Evolutionary conservation across 2,797 vertebrate species (phyloP), one percentile per base, ranked within the genome.

Genomic region (Sebastes trivittatus): DNA sequence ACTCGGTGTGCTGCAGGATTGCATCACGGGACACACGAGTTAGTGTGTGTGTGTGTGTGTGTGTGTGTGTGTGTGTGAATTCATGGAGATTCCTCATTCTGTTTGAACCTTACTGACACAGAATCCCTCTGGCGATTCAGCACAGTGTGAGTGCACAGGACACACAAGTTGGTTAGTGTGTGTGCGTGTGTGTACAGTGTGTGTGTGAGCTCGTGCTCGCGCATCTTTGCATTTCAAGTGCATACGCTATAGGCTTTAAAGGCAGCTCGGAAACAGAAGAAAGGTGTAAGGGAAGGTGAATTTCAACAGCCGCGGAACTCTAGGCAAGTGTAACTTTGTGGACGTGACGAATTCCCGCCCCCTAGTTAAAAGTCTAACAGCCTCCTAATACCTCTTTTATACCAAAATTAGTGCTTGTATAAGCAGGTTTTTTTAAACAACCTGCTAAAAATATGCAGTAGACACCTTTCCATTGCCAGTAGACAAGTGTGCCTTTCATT

Each of bases 31-130:
- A 82, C 63, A 75, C 38, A 56, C 20, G 23, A 34, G 62, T 70
- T 11, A 25, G 42, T 63, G 63, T 72, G 74, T 38, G 27, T 71
- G 34, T 30, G 29, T 30, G 56, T 36, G 58, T 64, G 72, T 34
- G 27, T 27, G 27, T 27, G 29, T 62, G 65, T 59, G 65, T 36
- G 52, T 64, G 62, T 54, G 71, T 58, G 78, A 83, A 83, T 81
- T 77, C 87, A 88, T 88, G 81, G 81, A 83, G 70, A 93, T 94
- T 92, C 88, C 78, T 90, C 87, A 94, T 94, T 94, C 94, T 88
- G 88, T 95, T 95, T 94, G 92, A 95, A 95, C 92, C 83, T 82
- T 64, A 42, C 90, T 93, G 90, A 93, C 89, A 89, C 76, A 77
- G 7, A 85, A 76, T 88, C 90, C 92, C 89, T 85, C 78, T 84